Base-by-base conservation (phyloP, 2,888 invertebrate genomes). In the Arctia plantaginis region DNA sequence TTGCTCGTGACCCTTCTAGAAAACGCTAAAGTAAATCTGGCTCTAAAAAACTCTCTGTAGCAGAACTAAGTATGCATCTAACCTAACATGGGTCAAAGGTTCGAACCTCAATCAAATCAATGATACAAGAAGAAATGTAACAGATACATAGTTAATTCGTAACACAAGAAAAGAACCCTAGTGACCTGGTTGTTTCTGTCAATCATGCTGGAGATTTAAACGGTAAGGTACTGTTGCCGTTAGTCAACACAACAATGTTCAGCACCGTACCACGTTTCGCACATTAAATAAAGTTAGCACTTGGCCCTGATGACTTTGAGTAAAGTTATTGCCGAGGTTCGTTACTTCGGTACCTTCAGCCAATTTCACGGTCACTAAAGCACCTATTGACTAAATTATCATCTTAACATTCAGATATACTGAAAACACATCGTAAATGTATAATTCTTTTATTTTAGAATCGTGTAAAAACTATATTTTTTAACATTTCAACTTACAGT, bases 181-280 rank as follows among this genome's bases (percentile, higher is more conserved):
- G 84, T 88, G 85, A 88, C 88, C 88, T 76, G 82, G 85, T 87
- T 90, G 90, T 90, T 88, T 83, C 83, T 84, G 90, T 91, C 92
- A 92, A 89, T 91, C 90, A 90, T 80, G 76, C 72, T 71, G 77
- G 69, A 82, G 75, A 79, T 79, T 76, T 72, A 74, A 70, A 77
- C 64, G 65, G 71, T 73, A 77, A 78, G 76, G 77, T 70, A 85
- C 80, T 85, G 81, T 83, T 73, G 33, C 84, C 81, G 84, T 86
- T 83, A 86, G 74, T 73, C 44, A 66, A 77, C 67, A 77, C 75
- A 80, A 79, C 79, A 79, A 82, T 79, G 76, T 79, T 68, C 47
- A 74, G 35, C 39, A 69, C 77, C 74, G 8, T 51, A 72, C 79
- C 76, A 86, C 82, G 79, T 77, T 85, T 80, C 41, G 71, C 73